A percentile compares a stretch with the other conserved stretches of the same genome.
Evolutionary conservation across 2,113 vertebrate genomes (phyloP).

Genomic region (Pelobates fuscus): DNA sequence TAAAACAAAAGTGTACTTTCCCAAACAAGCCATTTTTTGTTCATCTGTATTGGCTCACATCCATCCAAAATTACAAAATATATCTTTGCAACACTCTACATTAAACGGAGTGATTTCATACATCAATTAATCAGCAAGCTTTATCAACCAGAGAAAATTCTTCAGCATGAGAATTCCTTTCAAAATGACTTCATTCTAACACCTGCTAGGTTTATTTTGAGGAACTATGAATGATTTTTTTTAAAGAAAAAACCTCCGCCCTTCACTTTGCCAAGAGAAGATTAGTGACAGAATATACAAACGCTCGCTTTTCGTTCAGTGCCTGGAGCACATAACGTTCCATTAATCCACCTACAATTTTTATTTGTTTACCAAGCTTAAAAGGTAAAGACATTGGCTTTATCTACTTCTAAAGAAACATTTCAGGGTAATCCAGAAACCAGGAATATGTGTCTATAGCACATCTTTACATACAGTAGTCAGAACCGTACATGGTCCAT

Average conservation of each 20-base stretch:
- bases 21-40: no score
- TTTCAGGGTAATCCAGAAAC: not conserved
- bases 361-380: constrained; percentile 27
- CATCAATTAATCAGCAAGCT: constrained; percentile 17
- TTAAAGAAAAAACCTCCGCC: constrained; percentile 2
- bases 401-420: constrained; percentile 18
- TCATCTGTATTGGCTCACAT: no score
- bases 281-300: constrained; percentile 30
- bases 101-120: no score
- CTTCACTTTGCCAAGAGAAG: constrained; percentile 7
- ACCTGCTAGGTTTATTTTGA: constrained; percentile 28
- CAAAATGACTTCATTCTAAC: not conserved
- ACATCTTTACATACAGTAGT: no score
- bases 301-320: not conserved
- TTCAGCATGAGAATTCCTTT: not conserved
- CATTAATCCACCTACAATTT: constrained; percentile 11
- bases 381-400: not conserved
- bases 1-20: no score
- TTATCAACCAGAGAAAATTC: not conserved
- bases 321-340: constrained; percentile 1
- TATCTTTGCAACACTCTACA: no score
- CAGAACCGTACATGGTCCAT: no score
- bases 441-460: no score
- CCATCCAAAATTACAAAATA: no score
- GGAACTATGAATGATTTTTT: constrained; percentile 8